Evolutionary conservation across 2,113 vertebrate species (phyloP), one percentile per base, ranked within the genome.

Genomic region (Tachysurus vachellii): DNA sequence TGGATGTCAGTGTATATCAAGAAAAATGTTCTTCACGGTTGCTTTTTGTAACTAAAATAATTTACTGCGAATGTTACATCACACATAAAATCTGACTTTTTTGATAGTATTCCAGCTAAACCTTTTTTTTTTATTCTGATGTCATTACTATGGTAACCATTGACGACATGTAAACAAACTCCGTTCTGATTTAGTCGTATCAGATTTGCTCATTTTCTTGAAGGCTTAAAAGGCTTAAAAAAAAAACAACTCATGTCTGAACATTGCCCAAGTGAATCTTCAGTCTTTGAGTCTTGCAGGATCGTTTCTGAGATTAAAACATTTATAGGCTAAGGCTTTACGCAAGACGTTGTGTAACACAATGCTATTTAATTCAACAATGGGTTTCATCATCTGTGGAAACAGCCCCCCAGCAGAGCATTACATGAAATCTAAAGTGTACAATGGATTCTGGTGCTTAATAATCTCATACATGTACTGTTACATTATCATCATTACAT

Each of bases 341-440:
- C 77, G 36, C 5, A 80, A 36, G 77, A 57, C 5, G 16, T n/a
- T 5, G 54, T 19, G 77, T 36, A 80, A 80, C 79, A 28, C 36
- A 19, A 80, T 42, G 28, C 28, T 23, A 13, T 80, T 59, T 42
- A 21, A 59, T 9, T 80, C 79, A 21, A 42, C 79, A 80, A 36
- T 59, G 14, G 17, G 54, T 59, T 80, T 80, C 4, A 10, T 54
- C 21, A 21, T 80, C 28, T 23, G 9, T 59, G 17, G 54, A 80
- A 36, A 10, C 2, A 56, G n/a, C 54, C 54, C 54, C 54, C 11
- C 19, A 1, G 79, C 79, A 59, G 5, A 80, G 17, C 77, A 31
- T 80, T 42, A 80, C 21, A 54, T 59, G 79, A 57, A 80, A 80
- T 80, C 79, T 80, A 28, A 59, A 59, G 79, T 59, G 79, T 11